Conservation (phyloP, 2,888 invertebrate species). For the Eurois occulta region DNA sequence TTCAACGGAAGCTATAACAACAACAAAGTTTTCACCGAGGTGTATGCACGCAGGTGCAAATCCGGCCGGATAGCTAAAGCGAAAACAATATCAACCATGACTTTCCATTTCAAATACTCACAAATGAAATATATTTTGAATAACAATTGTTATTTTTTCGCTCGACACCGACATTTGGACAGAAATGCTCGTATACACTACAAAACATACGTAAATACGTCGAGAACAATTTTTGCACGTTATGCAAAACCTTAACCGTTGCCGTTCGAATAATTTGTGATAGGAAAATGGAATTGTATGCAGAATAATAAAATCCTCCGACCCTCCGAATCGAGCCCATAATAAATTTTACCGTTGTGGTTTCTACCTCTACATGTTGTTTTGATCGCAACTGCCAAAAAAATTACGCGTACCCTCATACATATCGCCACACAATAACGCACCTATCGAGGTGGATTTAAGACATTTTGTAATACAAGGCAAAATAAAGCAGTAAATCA, state of each 20-base stretch:
- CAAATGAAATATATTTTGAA: constrained; percentile 36
- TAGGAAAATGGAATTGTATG: constrained; percentile 89
- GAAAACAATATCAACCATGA: constrained; percentile 48
- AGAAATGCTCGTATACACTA: constrained; percentile 51
- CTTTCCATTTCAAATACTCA: constrained; percentile 42
- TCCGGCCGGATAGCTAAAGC: constrained; percentile 26
- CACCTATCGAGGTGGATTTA: constrained; percentile 28
- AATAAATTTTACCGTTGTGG: constrained; percentile 84
- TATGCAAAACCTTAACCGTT: constrained; percentile 85
- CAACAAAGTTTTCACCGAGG: constrained; percentile 7
- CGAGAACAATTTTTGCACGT: constrained; percentile 84
- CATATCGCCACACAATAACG: constrained; percentile 48
- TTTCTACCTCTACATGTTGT: constrained; percentile 76
- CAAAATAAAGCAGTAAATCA: constrained; percentile 42
- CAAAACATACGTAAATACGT: constrained; percentile 79
- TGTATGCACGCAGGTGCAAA: constrained; percentile 33
- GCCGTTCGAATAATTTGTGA: constrained; percentile 87
- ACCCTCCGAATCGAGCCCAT: constrained; percentile 84
- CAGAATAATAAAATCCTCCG: constrained; percentile 88
- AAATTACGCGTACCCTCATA: constrained; percentile 66
- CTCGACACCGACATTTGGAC: constrained; percentile 45
- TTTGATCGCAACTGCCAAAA: constrained; percentile 75
- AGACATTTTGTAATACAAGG: constrained; percentile 33
- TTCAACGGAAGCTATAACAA: neutral
- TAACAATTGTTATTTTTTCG: constrained; percentile 48